Evolutionary conservation across 2,888 invertebrate species (phyloP).

Genomic region (Stenodema calcarata): DNA sequence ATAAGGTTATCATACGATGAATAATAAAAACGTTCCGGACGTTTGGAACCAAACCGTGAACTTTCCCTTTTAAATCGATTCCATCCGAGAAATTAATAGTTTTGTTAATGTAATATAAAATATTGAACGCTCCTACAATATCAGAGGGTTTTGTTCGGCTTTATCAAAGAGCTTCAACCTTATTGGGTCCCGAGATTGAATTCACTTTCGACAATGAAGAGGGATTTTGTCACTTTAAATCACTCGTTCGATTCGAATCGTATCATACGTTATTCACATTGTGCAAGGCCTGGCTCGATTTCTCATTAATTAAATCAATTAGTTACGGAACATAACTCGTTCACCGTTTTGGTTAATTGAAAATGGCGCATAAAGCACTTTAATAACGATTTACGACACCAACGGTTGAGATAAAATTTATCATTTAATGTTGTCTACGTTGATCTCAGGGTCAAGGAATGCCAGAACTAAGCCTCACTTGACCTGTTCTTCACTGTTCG

Average conservation of each 20-base stretch:
- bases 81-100: background rate
- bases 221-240: background rate
- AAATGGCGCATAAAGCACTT: background rate
- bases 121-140: background rate
- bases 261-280: background rate
- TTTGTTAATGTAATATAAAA: background rate
- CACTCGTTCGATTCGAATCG: background rate
- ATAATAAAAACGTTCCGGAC: background rate
- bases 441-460: too few species aligned
- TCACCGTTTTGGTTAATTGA: background rate
- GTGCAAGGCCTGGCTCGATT: background rate
- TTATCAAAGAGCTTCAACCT: background rate
- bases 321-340: background rate
- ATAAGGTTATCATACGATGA: conserved; percentile 28
- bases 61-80: too few species aligned
- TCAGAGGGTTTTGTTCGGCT: background rate
- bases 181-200: background rate
- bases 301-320: background rate
- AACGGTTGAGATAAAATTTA: too few species aligned
- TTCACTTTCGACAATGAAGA: background rate
- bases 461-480: too few species aligned
- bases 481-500: too few species aligned
- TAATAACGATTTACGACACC: background rate
- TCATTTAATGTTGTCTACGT: too few species aligned
- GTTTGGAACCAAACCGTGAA: too few species aligned